Base-by-base conservation (phyloP, 1,140 invertebrate species). In the Phocides pigmalion region DNA sequence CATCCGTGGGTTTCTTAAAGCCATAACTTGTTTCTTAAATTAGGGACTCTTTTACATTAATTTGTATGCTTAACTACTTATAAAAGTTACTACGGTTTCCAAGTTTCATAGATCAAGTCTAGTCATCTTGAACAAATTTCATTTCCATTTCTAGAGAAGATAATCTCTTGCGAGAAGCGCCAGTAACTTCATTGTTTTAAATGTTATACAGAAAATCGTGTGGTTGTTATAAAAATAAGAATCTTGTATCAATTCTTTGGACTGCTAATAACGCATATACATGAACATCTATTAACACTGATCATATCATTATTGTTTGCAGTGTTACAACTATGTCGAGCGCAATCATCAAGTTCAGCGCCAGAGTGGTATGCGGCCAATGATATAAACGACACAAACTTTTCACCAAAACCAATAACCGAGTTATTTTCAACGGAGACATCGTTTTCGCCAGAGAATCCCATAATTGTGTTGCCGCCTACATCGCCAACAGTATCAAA, bases 291-390 rank as follows among this genome's bases (percentile, higher is more conserved):
- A n/a, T n/a, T n/a, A n/a, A n/a, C n/a, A n/a, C n/a, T n/a, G n/a
- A n/a, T n/a, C n/a, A 54, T 47, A 28, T 20, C 62, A 54, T 58
- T 65, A 67, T 64, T 25, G n/a, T 67, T 86, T 87, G 8, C 84
- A 90, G 88, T 90, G 76, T 83, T 89, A 80, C 84, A 88, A 84
- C 74, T 85, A 80, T 84, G 86, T 70, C 72, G 79, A 82, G 82
- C 84, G 39, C 79, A 89, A 74, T 82, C 82, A 76, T 66, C 71
- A n/a, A 70, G 81, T 42, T 69, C 78, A 12, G 15, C 74, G 62
- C 74, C 81, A 41, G 77, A 82, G 65, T 90, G 88, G 88, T 90
- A 82, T 62, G 76, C 84, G 6, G 88, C 85, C 11, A 89, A 90
- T 66, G 72, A 85, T 0, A 84, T 89, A 68, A 88, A 81, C 46